Evolutionary conservation across 2,113 vertebrate species (phyloP), one percentile per base, ranked within the genome.

Genomic region (Cricetomys ansorgei): DNA sequence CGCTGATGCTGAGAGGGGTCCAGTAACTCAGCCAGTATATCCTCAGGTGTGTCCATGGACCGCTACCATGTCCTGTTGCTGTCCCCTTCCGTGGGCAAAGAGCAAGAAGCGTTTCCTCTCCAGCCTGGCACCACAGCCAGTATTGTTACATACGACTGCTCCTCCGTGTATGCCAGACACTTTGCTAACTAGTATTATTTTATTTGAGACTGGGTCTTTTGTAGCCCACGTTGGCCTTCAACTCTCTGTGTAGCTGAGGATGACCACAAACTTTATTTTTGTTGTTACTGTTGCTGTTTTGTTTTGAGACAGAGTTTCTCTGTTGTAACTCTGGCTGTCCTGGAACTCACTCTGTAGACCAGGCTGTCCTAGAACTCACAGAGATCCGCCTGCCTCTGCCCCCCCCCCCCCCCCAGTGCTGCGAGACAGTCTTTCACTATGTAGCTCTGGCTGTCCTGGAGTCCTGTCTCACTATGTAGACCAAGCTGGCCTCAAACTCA

Each of bases 121-220:
- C 21, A 7, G 4, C 1, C 59, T 12, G 0, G 1, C 25, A 21
- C 13, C 0, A 1, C 7, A 21, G 17, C 29, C 27, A 19, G n/a
- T 5, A 0, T 69, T 7, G n/a, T 25, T 55, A 37, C 31, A 29
- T 13, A 62, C n/a, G 17, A 17, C 17, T 31, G 40, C n/a, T 45
- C 21, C n/a, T 45, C 21, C n/a, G 64, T 13, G 1, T n/a, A 45
- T 62, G 73, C 34, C 73, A 5, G 43, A 29, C 12, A 7, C 55
- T n/a, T n/a, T 5, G 45, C 53, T 57, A 4, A n/a, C 45, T 27
- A 0, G 53, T 55, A 19, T 43, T 67, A 21, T 86, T 65, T 48
- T 23, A 34, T 23, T 59, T 50, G 62, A 67, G 62, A 86, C 29
- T 15, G 83, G 5, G 29, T 50, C 43, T 12, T 48, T 34, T 86